These are phyloP conservation scores for Cirrhinus molitorella DNA, from an alignment of 2,797 vertebrate genomes.

Conservation along the genomic window DNA sequence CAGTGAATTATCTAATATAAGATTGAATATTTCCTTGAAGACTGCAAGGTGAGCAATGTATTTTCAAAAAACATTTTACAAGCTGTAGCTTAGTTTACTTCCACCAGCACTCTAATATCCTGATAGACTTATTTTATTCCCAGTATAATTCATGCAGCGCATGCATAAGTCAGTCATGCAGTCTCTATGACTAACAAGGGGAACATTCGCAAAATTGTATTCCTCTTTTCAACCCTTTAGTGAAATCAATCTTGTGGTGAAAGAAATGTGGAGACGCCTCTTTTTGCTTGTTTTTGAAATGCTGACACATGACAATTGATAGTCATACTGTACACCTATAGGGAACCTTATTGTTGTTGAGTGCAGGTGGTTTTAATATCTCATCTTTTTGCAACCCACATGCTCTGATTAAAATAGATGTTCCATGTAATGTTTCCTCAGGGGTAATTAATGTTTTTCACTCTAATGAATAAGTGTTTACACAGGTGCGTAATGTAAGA, in stretches of 20 bases:
- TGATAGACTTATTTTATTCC: background rate
- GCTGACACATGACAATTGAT: conserved; percentile 59
- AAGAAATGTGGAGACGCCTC: background rate
- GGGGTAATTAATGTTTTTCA: conserved; percentile 67
- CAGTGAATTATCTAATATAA: background rate
- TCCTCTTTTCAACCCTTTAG: background rate
- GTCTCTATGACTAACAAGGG: conserved; percentile 1
- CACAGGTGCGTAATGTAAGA: conserved; percentile 55
- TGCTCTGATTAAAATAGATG: conserved; percentile 67
- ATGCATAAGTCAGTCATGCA: background rate
- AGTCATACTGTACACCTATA: conserved; percentile 44
- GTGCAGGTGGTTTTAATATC: conserved; percentile 41
- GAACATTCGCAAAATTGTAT: background rate
- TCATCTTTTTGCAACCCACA: conserved; percentile 24
- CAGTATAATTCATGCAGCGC: background rate
- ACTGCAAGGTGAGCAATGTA: background rate
- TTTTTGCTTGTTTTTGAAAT: conserved; percentile 8
- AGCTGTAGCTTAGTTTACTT: background rate
- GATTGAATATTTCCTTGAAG: conserved; percentile 19
- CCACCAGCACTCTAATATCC: background rate
- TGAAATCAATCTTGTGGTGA: background rate
- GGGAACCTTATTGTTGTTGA: conserved; percentile 41
- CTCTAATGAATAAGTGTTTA: conserved; percentile 72
- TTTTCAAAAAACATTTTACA: background rate
- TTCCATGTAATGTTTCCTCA: conserved; percentile 70